Conservation (phyloP, 2,797 vertebrate genomes). For the Neomorphus geoffroyi region DNA sequence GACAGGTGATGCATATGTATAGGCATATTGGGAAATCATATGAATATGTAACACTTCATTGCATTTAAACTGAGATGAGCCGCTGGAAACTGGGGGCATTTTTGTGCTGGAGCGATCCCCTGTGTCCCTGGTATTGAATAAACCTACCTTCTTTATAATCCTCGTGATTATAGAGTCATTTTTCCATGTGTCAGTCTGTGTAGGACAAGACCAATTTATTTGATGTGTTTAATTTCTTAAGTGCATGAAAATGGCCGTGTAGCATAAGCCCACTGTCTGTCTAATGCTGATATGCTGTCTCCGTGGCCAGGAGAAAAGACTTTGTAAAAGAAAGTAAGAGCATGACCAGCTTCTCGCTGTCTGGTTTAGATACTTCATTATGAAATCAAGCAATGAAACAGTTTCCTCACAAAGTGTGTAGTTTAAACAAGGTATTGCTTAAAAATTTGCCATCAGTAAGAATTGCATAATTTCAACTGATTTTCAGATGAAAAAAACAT, state of each 20-base stretch:
- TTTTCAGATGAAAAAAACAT: not conserved
- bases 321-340: not conserved
- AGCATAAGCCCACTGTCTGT: not conserved
- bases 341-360: not conserved
- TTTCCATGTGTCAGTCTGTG: too few relatives aligned
- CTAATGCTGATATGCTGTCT: not conserved
- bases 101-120: too few relatives aligned
- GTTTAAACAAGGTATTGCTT: fast-evolving
- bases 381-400: not conserved
- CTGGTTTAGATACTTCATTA: not conserved
- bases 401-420: not conserved
- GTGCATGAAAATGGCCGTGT: not conserved
- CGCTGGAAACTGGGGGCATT: too few relatives aligned
- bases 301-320: not conserved
- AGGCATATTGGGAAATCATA: too few relatives aligned
- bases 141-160: too few relatives aligned
- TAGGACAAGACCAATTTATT: not conserved
- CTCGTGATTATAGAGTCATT: too few relatives aligned
- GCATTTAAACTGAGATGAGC: too few relatives aligned
- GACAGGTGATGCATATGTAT: too few relatives aligned
- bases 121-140: too few relatives aligned
- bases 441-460: not conserved
- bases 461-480: not conserved
- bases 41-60: too few relatives aligned
- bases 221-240: not conserved